Conservation (phyloP, 2,113 vertebrate species). For the Scortum barcoo region DNA sequence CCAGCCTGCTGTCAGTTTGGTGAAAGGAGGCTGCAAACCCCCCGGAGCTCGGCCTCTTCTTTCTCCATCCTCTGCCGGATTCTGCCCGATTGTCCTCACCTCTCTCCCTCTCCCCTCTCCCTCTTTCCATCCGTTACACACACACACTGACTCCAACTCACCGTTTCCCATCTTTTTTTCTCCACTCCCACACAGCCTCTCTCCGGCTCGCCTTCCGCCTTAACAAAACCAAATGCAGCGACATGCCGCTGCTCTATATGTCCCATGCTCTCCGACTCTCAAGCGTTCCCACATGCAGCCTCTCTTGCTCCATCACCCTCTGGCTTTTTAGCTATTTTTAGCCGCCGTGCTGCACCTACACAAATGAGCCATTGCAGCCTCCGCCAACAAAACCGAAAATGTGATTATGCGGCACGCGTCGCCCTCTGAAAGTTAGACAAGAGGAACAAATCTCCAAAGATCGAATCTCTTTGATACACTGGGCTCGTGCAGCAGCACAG, state of each 20-base stretch:
- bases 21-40: constrained; percentile 55
- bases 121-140: not conserved
- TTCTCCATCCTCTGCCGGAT: constrained; percentile 5
- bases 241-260: constrained; percentile 17
- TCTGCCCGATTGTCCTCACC: constrained; percentile 48
- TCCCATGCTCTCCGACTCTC: constrained; percentile 24
- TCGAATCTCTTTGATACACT: constrained; percentile 58
- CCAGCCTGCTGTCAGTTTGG: constrained; percentile 65
- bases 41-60: constrained; percentile 66
- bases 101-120: constrained; percentile 19
- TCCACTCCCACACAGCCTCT: constrained; percentile 16
- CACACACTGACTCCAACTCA: constrained; percentile 4
- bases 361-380: constrained; percentile 65
- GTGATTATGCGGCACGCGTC: constrained; percentile 60
- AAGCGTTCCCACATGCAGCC: constrained; percentile 32
- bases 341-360: constrained; percentile 65
- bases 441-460: constrained; percentile 59
- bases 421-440: constrained; percentile 56
- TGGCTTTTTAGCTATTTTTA: constrained; percentile 80
- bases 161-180: constrained; percentile 3
- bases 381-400: constrained; percentile 57
- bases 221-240: not conserved
- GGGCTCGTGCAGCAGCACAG: constrained; percentile 41
- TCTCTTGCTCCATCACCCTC: constrained; percentile 50
- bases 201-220: not conserved